Percentiles rank a stretch among this genome's conserved stretches.
These are phyloP conservation scores for Prionailurus viverrinus DNA, from an alignment of 2,113 vertebrate species.

Conservation along the genomic window DNA sequence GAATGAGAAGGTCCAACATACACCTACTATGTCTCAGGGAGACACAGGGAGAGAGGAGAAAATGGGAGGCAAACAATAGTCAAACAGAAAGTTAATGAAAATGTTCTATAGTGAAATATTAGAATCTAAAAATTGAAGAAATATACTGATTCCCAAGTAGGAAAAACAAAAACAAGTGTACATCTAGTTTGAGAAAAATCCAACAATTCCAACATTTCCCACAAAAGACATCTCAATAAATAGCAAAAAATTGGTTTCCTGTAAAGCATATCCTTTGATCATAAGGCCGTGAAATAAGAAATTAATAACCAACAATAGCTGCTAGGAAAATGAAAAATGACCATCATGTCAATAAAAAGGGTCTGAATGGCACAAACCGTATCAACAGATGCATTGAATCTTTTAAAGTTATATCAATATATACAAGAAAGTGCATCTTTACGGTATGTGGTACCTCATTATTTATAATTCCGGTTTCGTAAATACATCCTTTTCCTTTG, in stretches of 20 bases:
- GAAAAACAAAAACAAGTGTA: slow-evolving; percentile 8
- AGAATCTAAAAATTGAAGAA: background rate
- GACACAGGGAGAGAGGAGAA: background rate
- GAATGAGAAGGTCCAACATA: background rate
- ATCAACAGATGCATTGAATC: background rate
- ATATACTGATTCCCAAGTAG: background rate
- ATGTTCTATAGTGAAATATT: background rate
- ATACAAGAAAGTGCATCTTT: background rate
- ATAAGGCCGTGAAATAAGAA: slow-evolving; percentile 4
- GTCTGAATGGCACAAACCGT: background rate
- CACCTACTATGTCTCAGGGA: background rate
- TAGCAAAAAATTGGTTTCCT: background rate
- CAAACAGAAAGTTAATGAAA: background rate
- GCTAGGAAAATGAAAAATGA: slow-evolving; percentile 36
- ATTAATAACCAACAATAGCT: background rate
- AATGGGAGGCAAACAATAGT: background rate
- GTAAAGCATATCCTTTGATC: background rate
- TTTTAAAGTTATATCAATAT: background rate
- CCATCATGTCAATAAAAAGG: background rate
- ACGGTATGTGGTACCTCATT: background rate
- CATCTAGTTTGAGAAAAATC: background rate
- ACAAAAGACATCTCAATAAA: background rate
- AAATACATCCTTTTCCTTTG: slow-evolving; percentile 29
- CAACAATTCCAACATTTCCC: background rate
- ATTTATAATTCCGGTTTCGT: slow-evolving; percentile 31